Evolutionary conservation across 2,888 invertebrate genomes (phyloP).

Genomic region (Sericinus montela): DNA sequence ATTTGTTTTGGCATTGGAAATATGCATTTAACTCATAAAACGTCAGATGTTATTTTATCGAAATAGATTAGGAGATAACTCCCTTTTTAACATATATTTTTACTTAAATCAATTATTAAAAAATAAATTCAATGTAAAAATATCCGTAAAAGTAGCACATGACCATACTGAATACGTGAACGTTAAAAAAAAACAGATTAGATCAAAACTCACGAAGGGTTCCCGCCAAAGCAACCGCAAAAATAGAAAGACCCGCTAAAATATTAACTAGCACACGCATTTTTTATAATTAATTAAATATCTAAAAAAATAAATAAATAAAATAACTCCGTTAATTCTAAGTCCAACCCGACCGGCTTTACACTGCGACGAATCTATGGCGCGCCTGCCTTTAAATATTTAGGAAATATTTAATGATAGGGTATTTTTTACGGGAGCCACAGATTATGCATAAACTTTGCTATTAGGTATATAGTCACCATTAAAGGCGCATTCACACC

Average conservation of each 20-base stretch:
- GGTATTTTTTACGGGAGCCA: neutral
- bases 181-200: neutral
- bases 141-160: too few species aligned
- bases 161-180: too few species aligned
- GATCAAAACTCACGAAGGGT: slow-evolving; percentile 45
- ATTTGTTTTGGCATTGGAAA: too few species aligned
- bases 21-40: too few species aligned
- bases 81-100: too few species aligned
- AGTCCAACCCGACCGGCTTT: neutral
- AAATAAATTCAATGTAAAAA: too few species aligned
- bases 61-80: too few species aligned
- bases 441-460: neutral
- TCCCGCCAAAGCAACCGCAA: slow-evolving; percentile 36
- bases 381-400: slow-evolving; percentile 14
- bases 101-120: too few species aligned
- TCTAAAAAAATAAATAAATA: too few species aligned
- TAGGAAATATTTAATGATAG: slow-evolving; percentile 8
- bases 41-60: too few species aligned
- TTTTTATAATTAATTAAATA: slow-evolving; percentile 23
- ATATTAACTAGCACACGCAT: slow-evolving; percentile 48
- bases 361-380: slow-evolving; percentile 18
- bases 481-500: too few species aligned
- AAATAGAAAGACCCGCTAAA: slow-evolving; percentile 33
- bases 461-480: too few species aligned
- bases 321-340: neutral